Evolutionary conservation across 2,113 vertebrate genomes (phyloP).

Genomic region (Phyllostomus discolor): DNA sequence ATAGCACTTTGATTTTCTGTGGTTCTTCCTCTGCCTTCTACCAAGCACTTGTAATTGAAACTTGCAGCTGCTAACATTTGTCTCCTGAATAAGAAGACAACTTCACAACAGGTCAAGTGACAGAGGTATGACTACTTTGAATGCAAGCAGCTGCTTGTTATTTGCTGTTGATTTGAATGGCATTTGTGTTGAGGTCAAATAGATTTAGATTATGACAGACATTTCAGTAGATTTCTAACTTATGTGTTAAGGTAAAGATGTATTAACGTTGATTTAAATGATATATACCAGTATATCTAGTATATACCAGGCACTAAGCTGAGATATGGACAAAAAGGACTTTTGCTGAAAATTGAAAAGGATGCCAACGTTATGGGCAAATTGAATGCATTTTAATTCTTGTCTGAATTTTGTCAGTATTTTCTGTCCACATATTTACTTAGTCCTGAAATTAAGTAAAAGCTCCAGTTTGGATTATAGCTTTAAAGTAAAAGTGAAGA

Average conservation of each 20-base stretch:
- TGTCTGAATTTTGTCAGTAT: neutral
- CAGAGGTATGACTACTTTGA: constrained; percentile 14
- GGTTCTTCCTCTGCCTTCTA: constrained; percentile 36
- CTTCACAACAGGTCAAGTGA: constrained; percentile 55
- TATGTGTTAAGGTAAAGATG: neutral
- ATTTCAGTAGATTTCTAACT: constrained; percentile 31
- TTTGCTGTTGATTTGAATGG: constrained; percentile 23
- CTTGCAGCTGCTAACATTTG: constrained; percentile 69
- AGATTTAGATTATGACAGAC: constrained; percentile 39
- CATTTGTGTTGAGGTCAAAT: constrained; percentile 33
- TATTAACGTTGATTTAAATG: neutral
- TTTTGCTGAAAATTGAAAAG: constrained; percentile 2
- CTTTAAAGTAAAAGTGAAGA: constrained; percentile 50
- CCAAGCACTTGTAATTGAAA: constrained; percentile 47
- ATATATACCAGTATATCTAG: neutral
- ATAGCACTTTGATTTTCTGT: constrained; percentile 28
- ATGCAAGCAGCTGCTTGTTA: constrained; percentile 42
- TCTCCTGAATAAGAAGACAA: constrained; percentile 39
- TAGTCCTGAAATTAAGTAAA: constrained; percentile 15
- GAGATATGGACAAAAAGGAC: neutral
- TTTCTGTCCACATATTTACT: neutral
- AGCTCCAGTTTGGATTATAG: constrained; percentile 18
- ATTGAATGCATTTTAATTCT: neutral
- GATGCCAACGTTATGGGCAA: neutral
- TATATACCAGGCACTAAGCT: neutral